A percentile compares a stretch with the other conserved stretches of the same genome.
These are phyloP conservation scores for Caenorhabditis afra DNA, from an alignment of 2,888 invertebrate genomes.

Conservation along the genomic window DNA sequence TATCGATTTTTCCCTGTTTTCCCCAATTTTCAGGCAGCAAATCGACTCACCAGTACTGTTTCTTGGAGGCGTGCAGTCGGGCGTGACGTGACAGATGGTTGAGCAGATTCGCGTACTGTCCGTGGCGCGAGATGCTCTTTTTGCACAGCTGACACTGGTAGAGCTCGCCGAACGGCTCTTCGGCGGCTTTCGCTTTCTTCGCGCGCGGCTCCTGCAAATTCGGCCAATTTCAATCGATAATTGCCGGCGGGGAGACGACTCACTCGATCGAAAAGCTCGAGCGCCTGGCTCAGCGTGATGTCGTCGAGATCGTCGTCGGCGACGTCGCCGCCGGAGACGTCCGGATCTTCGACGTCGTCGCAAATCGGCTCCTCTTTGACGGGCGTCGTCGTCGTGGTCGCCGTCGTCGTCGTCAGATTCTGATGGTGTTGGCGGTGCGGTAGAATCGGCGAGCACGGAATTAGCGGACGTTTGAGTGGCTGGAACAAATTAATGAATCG, in stretches of 20 bases:
- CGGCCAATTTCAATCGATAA: conserved; percentile 2
- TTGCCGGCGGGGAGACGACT: background rate
- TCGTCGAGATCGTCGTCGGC: conserved; percentile 52
- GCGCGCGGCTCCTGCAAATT: conserved; percentile 37
- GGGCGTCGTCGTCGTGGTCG: conserved; percentile 9
- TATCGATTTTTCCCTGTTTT: too few species aligned
- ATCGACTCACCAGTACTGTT: conserved; percentile 59
- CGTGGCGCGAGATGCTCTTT: conserved; percentile 59
- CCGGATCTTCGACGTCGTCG: conserved; percentile 54
- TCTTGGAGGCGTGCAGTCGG: conserved; percentile 63
- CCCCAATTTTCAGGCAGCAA: too few species aligned
- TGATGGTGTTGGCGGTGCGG: conserved; percentile 5
- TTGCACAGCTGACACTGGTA: conserved; percentile 61
- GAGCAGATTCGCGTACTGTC: conserved; percentile 63
- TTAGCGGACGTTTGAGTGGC: conserved; percentile 33
- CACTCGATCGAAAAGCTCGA: conserved; percentile 47
- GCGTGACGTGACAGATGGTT: conserved; percentile 64
- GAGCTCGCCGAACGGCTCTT: conserved; percentile 58
- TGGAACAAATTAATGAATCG: too few species aligned
- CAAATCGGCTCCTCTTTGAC: conserved; percentile 57
- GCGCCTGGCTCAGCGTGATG: conserved; percentile 40
- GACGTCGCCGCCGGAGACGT: conserved; percentile 44
- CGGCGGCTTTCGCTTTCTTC: conserved; percentile 33
- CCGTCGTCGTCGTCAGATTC: background rate
- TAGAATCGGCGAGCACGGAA: conserved; percentile 49